A percentile compares a stretch with the other conserved stretches of the same genome.
phyloP scores from a whole-genome alignment of 2,797 vertebrate genomes.

The Lemur catta region DNA sequence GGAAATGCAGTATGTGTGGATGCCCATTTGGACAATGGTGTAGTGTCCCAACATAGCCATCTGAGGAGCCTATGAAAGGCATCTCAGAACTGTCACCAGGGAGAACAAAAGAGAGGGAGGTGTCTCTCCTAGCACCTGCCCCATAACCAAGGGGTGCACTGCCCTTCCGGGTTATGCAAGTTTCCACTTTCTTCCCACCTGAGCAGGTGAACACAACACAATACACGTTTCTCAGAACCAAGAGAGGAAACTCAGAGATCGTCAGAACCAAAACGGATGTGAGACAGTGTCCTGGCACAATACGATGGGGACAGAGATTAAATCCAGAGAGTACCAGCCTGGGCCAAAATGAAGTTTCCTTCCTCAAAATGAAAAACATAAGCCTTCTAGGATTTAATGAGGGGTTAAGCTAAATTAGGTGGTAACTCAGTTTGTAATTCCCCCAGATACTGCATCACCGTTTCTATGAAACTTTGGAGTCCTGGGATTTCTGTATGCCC shows the following conservation, averaged over 20 bases:
- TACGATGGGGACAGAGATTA: background rate
- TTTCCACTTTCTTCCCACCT: background rate
- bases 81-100: background rate
- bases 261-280: background rate
- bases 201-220: background rate
- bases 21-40: no score
- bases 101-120: background rate
- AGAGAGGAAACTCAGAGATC: background rate
- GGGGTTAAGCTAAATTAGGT: background rate
- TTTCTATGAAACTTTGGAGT: background rate
- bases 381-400: background rate
- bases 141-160: background rate
- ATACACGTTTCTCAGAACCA: background rate
- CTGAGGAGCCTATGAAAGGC: background rate
- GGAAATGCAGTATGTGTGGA: background rate
- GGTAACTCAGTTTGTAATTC: background rate
- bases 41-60: accelerated
- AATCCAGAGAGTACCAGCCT: background rate
- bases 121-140: background rate
- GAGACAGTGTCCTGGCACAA: background rate
- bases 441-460: no score
- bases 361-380: background rate
- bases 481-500: background rate
- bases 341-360: background rate
- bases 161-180: background rate